Percentiles rank a stretch among this genome's conserved stretches.
These are phyloP conservation scores for Buphagus erythrorhynchus DNA, from an alignment of 2,797 vertebrate genomes.

Conservation along the genomic window DNA sequence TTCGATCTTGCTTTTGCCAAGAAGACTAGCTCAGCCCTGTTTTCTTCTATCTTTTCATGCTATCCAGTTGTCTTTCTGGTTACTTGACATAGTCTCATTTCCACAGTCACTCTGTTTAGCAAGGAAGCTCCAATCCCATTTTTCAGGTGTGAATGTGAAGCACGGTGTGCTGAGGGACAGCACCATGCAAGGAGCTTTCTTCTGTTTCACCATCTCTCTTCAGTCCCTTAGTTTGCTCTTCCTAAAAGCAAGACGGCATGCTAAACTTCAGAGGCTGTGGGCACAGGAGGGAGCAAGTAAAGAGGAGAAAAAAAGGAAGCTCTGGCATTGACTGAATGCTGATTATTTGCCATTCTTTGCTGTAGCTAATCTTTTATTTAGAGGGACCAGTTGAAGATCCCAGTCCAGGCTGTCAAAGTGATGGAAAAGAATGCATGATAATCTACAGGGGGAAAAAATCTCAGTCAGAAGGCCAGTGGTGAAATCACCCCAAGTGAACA, in stretches of 20 bases:
- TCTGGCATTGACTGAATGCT: not conserved
- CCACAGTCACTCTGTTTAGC: not conserved
- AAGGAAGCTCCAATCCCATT: not conserved
- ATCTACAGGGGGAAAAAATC: not conserved
- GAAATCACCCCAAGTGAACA: not conserved
- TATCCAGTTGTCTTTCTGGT: not conserved
- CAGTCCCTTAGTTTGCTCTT: not conserved
- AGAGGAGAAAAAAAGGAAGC: not conserved
- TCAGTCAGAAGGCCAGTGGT: not conserved
- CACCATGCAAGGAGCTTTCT: not conserved
- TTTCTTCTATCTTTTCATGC: not conserved
- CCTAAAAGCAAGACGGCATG: not conserved
- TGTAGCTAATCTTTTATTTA: not conserved
- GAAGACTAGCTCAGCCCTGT: not conserved
- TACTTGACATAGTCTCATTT: not conserved
- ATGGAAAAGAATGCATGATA: not conserved
- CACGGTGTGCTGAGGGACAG: not conserved
- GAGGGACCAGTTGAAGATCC: not conserved
- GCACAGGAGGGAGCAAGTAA: not conserved
- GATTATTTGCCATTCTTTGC: not conserved
- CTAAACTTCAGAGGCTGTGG: not conserved
- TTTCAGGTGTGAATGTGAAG: not conserved
- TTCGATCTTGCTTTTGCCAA: not conserved
- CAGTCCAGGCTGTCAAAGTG: not conserved
- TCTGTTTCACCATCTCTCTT: not conserved